Conservation (phyloP, 1,140 invertebrate genomes). For the Drosophila malerkotliana region DNA sequence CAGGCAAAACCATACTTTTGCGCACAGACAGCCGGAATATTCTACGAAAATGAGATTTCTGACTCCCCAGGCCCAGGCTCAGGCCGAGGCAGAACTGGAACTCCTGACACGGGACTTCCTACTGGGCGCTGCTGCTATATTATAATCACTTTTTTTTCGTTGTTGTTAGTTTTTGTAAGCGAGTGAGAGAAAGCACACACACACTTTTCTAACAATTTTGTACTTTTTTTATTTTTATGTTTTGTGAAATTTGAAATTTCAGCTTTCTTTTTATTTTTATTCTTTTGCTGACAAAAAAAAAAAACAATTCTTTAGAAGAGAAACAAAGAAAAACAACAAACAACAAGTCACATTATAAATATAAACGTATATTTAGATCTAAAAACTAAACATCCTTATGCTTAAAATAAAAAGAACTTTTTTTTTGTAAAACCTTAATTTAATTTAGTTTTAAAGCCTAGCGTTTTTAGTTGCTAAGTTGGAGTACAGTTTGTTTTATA, state of each 20-base stretch:
- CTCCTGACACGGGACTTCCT: conserved; percentile 49
- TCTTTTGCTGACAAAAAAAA: background rate
- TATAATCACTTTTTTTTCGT: conserved; percentile 44
- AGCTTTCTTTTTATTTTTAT: background rate
- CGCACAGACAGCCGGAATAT: conserved; percentile 49
- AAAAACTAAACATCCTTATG: conserved; percentile 30
- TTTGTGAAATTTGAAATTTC: conserved; percentile 36
- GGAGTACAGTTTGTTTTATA: conserved; percentile 71
- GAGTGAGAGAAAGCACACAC: conserved; percentile 9
- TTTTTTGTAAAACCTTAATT: conserved; percentile 40
- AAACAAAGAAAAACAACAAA: conserved; percentile 32
- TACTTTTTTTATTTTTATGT: conserved; percentile 10
- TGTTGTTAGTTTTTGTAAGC: conserved; percentile 79
- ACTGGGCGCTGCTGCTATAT: conserved; percentile 53
- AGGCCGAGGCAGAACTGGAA: conserved; percentile 14
- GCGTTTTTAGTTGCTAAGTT: conserved; percentile 53
- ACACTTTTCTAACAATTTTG: conserved; percentile 10
- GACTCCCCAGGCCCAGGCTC: conserved; percentile 12
- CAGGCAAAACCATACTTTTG: conserved; percentile 54
- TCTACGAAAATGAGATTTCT: conserved; percentile 24
- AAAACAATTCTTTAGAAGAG: conserved; percentile 9
- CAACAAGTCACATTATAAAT: conserved; percentile 72
- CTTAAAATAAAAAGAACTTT: background rate
- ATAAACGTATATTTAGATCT: conserved; percentile 31
- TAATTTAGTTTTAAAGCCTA: conserved; percentile 70